phyloP scores from a whole-genome alignment of 2,888 invertebrate genomes.

The Caenorhabditis imperialis region DNA sequence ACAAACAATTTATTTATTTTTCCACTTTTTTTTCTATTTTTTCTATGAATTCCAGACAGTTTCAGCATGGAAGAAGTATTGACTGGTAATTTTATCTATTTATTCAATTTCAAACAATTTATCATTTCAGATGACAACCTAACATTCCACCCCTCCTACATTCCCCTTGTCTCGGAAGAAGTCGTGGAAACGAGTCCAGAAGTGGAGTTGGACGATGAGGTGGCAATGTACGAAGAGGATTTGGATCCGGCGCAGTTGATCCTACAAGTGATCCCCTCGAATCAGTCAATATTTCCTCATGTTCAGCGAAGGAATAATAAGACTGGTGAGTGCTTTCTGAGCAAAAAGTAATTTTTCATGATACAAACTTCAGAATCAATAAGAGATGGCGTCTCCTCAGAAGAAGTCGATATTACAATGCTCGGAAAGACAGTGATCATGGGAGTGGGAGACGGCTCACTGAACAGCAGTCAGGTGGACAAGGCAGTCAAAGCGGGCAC shows the following conservation, averaged over 20 bases:
- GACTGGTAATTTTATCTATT: too few relatives aligned
- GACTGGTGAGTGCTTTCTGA: background rate
- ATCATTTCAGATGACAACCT: too few relatives aligned
- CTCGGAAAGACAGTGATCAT: slow-evolving; percentile 21
- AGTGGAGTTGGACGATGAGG: background rate
- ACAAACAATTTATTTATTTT: too few relatives aligned
- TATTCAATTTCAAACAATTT: too few relatives aligned
- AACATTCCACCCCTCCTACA: too few relatives aligned
- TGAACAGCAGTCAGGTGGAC: background rate
- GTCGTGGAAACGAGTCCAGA: background rate
- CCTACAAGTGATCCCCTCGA: background rate
- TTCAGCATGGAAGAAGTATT: too few relatives aligned
- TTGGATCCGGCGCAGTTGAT: too few relatives aligned
- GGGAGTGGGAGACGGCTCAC: slow-evolving; percentile 5
- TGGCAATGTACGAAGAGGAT: background rate
- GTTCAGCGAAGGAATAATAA: background rate
- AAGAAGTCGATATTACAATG: slow-evolving; percentile 1
- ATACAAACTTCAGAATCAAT: background rate
- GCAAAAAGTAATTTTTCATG: background rate
- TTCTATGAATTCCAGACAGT: too few relatives aligned
- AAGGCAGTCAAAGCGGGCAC: slow-evolving; percentile 10
- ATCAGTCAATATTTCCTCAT: background rate
- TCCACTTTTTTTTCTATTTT: too few relatives aligned
- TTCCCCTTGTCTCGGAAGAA: background rate
- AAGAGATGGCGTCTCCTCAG: background rate